Conservation (phyloP, 2,888 invertebrate species). For the Drosophila falleni region DNA sequence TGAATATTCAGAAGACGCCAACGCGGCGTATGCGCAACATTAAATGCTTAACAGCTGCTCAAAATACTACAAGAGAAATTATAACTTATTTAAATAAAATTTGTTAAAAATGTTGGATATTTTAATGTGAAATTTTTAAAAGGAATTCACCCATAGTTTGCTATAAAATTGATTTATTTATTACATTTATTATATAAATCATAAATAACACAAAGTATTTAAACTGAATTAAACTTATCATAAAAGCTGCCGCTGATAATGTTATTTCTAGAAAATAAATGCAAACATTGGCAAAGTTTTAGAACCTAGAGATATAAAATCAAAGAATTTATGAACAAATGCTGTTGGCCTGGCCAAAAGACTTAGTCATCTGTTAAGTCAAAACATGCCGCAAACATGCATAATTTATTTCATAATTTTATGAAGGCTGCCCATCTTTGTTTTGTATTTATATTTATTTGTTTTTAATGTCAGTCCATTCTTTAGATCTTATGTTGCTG, state of each 20-base stretch:
- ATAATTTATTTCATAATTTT: conserved; percentile 44
- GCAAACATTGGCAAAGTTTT: conserved; percentile 45
- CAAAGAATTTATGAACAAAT: conserved; percentile 59
- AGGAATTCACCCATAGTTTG: neutral
- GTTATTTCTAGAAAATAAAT: conserved; percentile 7
- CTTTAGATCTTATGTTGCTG: conserved; percentile 19
- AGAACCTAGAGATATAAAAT: conserved; percentile 61
- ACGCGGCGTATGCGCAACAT: conserved; percentile 51
- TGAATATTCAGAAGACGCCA: conserved; percentile 39
- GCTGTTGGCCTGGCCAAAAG: conserved; percentile 31
- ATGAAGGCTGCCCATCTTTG: conserved; percentile 33
- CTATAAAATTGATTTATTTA: conserved; percentile 2
- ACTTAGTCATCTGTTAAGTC: conserved; percentile 62
- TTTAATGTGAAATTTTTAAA: neutral
- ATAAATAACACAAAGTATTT: neutral
- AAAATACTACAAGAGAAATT: conserved; percentile 43
- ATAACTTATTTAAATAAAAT: conserved; percentile 46
- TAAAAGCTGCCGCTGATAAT: neutral
- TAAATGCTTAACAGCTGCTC: conserved; percentile 64
- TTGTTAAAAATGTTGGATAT: conserved; percentile 12
- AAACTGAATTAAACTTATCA: neutral
- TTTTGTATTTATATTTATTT: neutral
- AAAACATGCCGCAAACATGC: conserved; percentile 47
- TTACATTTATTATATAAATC: neutral
- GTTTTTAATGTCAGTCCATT: conserved; percentile 12